Conservation (phyloP, 92 coral and sea anemone genomes). For the Siderastrea radians region DNA sequence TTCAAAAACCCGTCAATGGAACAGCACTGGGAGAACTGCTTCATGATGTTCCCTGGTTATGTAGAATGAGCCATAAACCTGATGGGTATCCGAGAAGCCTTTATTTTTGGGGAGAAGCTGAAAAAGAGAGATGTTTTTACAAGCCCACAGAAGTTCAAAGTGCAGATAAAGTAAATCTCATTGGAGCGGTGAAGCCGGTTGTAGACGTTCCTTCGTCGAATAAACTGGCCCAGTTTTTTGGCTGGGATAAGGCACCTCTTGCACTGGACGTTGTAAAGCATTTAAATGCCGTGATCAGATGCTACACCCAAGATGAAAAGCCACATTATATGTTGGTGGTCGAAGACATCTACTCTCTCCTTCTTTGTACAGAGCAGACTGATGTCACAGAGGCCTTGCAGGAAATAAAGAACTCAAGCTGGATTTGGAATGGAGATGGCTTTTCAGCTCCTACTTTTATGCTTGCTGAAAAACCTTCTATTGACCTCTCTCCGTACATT, state of each 20-base stretch:
- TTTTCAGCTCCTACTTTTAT: constrained; percentile 65
- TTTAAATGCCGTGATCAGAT: constrained; percentile 43
- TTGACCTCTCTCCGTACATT: constrained; percentile 77
- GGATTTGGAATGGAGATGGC: constrained; percentile 93
- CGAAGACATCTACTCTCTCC: constrained; percentile 55
- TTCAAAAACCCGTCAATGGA: constrained; percentile 26
- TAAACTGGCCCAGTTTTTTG: constrained; percentile 48
- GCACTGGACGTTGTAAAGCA: constrained; percentile 51
- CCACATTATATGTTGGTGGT: constrained; percentile 50
- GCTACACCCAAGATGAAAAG: constrained; percentile 65
- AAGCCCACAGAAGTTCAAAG: constrained; percentile 65
- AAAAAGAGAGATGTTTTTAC: constrained; percentile 20
- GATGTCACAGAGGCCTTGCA: constrained; percentile 13
- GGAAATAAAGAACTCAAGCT: constrained; percentile 18
- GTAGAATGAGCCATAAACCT: constrained; percentile 47
- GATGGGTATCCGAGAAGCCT: constrained; percentile 17
- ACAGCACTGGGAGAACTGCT: constrained; percentile 27
- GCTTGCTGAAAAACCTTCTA: constrained; percentile 45
- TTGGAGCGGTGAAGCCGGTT: constrained; percentile 69
- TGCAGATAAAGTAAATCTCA: constrained; percentile 18
- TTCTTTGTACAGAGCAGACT: constrained; percentile 5
- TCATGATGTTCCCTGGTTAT: constrained; percentile 57
- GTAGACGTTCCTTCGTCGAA: constrained; percentile 1
- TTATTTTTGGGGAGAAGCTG: constrained; percentile 14
- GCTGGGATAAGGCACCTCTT: constrained; percentile 68